Conservation (phyloP, 2,797 vertebrate species). For the Falco naumanni region DNA sequence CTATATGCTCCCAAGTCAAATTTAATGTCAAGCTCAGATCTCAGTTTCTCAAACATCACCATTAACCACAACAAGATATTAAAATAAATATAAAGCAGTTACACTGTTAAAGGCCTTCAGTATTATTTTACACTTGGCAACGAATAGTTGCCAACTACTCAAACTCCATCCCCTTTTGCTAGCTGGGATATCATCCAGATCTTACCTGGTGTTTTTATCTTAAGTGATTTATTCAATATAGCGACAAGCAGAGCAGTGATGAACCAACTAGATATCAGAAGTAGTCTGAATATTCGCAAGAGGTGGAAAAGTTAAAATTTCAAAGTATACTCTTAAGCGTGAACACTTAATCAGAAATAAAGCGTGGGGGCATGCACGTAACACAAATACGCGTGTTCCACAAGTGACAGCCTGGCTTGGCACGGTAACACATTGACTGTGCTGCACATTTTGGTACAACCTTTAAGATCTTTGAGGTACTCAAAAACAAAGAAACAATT, state of each 20-base stretch:
- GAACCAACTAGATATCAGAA: background rate
- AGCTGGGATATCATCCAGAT: background rate
- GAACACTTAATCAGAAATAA: background rate
- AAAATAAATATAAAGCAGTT: background rate
- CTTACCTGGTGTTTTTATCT: conserved; percentile 36
- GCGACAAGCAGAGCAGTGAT: background rate
- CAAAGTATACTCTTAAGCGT: background rate
- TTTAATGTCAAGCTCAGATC: background rate
- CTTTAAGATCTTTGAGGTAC: background rate
- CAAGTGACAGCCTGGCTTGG: background rate
- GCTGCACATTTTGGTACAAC: background rate
- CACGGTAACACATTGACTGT: background rate
- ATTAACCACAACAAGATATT: background rate
- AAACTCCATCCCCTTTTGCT: background rate
- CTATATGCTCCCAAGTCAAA: background rate
- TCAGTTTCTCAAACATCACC: background rate
- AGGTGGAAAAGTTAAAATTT: background rate
- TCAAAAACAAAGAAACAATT: background rate
- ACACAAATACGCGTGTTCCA: background rate
- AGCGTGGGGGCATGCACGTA: conserved; percentile 25
- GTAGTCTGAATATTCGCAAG: background rate
- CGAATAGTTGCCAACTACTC: background rate
- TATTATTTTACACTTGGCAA: background rate
- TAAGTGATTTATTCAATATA: background rate
- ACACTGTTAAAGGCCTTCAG: conserved; percentile 5